Evolutionary conservation across 2,797 vertebrate genomes (phyloP), one percentile per base, ranked within the genome.

Genomic region (Etheostoma nigrum): DNA sequence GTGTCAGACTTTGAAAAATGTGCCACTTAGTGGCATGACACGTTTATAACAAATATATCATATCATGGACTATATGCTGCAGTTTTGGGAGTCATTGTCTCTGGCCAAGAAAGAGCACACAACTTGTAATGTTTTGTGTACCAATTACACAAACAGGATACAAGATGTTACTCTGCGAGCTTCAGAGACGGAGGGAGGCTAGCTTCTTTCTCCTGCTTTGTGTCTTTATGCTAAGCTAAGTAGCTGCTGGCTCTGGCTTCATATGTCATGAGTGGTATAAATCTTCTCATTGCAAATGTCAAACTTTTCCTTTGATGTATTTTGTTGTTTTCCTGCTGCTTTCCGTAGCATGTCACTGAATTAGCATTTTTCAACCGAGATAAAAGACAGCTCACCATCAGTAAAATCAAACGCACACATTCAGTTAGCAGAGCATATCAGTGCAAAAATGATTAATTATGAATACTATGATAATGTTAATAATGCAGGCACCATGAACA

Each of bases 361-460:
- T 75, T 61, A 70, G 40, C 73, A 72, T 90, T 82, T 82, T 75
- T 57, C 23, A 78, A 65, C 57, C 1, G 0, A 77, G 67, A 86
- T 82, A 25, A 78, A 81, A 82, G 64, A 68, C 54, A 27, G 69
- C 66, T 64, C 30, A 65, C 23, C 70, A 23, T 72, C 45, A 13
- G 49, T 44, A 59, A 66, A 66, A 65, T 47, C 45, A 59, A 40
- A 63, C 49, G 57, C 18, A 61, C 53, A 49, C 42, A 61, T 62
- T 57, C 30, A 25, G 55, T 75, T 27, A 58, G 52, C 73, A 44
- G 60, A 79, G 72, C 73, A 66, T 21, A 25, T 82, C 79, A 25
- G 44, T 70, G 62, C 27, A 21, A 81, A 25, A n/a, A n/a, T n/a
- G n/a, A 30, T 6, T 30, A 30, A 30, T 30, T 30, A 1, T 30